Base-by-base conservation (phyloP, 2,888 invertebrate species). In the Caenorhabditis sulstoni region DNA sequence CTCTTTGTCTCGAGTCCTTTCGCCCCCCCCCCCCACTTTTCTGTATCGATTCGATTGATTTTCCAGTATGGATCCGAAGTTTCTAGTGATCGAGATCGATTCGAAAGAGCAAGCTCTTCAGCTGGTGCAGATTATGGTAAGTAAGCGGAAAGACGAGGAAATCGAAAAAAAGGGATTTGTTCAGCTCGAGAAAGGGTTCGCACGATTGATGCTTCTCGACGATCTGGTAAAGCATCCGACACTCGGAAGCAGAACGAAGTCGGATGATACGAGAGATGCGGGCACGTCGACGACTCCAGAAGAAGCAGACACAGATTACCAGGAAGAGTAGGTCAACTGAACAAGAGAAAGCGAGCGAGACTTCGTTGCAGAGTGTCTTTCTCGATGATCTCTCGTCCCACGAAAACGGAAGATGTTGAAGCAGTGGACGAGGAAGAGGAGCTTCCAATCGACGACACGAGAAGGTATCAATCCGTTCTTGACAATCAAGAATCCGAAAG, bases 121-220 rank as follows among this genome's bases (percentile, higher is more conserved):
- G 22, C 22, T 82, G 57, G 82, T 82, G 29, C 74, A 73, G 16
- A 41, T 80, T 20, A 80, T 82, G 82, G 82, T 82, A 4, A 55
- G 73, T 70, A 7, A 29, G 3, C 23, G 22, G 7, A 23, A 18
- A 45, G 18, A 20, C 4, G 18, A 18, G 14, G 8, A n/a, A 49
- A 7, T 9, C 1, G 5, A 20, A 9, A 29, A 29, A n/a, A n/a
- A n/a, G n/a, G n/a, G n/a, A n/a, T n/a, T 37, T 52, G 55, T 80
- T 52, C 74, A 82, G 82, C 64, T 82, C 20, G 78, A 82, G 20
- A 68, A 71, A 35, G 82, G 82, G 20, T 80, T 70, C 29, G 77
- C 55, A 16, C 74, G 80, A 9, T 49, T 82, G 12, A 82, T 78
- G 78, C 71, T 82, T 7, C 57, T 82, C 23, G 82, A 82, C 41